Conservation (phyloP, 2,888 invertebrate genomes). For the Flexamia atlantica region DNA sequence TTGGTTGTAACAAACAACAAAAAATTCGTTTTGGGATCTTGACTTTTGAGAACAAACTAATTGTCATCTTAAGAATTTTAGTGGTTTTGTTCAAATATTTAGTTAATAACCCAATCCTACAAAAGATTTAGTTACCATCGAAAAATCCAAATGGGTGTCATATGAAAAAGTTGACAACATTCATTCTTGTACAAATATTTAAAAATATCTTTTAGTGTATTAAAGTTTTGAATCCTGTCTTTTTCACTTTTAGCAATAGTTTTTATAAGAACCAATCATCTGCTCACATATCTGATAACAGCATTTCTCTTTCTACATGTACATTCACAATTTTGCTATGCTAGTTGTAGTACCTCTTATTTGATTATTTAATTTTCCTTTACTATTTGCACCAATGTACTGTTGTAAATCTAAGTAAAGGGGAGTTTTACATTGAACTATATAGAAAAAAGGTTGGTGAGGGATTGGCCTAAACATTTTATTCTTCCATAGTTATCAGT, state of each 20-base stretch:
- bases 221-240: background rate
- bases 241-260: constrained; percentile 11
- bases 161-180: background rate
- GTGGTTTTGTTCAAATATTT: too few species aligned
- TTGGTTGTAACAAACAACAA: background rate
- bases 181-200: constrained; percentile 30
- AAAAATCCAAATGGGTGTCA: too few species aligned
- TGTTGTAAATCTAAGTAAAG: too few species aligned
- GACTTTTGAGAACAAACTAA: too few species aligned
- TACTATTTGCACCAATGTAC: background rate
- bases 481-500: background rate
- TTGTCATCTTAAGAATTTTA: too few species aligned
- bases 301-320: background rate
- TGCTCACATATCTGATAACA: background rate
- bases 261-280: background rate
- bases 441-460: background rate
- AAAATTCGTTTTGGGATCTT: too few species aligned
- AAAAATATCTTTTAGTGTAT: constrained; percentile 31
- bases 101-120: too few species aligned
- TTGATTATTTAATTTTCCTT: background rate
- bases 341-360: background rate
- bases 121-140: too few species aligned
- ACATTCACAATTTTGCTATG: background rate
- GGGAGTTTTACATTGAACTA: too few species aligned
- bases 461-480: background rate